Base-by-base conservation (phyloP, 2,797 vertebrate species). In the Protonibea diacanthus region DNA sequence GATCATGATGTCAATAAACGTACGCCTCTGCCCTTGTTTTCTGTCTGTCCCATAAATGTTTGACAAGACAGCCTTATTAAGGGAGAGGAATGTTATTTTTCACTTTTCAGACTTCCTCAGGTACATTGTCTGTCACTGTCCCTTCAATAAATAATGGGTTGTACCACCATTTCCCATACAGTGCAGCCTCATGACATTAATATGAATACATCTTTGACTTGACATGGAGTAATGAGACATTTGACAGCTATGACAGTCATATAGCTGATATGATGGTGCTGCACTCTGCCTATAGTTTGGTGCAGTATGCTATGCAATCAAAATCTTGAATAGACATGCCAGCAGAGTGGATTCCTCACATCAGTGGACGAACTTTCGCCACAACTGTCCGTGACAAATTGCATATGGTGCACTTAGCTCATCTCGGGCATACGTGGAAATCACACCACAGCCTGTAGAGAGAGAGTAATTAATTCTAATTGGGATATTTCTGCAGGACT, bases 111-210 rank as follows among this genome's bases (percentile, higher is more conserved):
- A 88, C 88, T 89, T 92, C 65, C 83, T 88, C 81, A 70, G 80
- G 78, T 89, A 83, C 89, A 81, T 72, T 85, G 83, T 92, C 91
- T 92, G 91, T 92, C 93, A 91, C 85, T 52, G 74, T 68, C 67
- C 83, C 80, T 87, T 94, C 84, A 92, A 93, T 93, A 92, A 92
- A 91, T 93, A 92, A 94, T 93, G 79, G 73, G 12, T 86, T 82
- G 81, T 83, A 86, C 71, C 81, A 65, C 67, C 51, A 48, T 80
- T 89, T 87, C 87, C 84, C 85, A 82, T 87, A 71, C 68, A 68
- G 73, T 66, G 65, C 68, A 86, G 85, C 66, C 79, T 88, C 83
- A 73, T 86, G 86, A 84, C 90, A 90, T 90, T 82, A 92, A 92
- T 92, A 92, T 89, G 86, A 91, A 91, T 79, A 88, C 80, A 79